Conservation (phyloP, 2,797 vertebrate species). For the Mus minutoides region DNA sequence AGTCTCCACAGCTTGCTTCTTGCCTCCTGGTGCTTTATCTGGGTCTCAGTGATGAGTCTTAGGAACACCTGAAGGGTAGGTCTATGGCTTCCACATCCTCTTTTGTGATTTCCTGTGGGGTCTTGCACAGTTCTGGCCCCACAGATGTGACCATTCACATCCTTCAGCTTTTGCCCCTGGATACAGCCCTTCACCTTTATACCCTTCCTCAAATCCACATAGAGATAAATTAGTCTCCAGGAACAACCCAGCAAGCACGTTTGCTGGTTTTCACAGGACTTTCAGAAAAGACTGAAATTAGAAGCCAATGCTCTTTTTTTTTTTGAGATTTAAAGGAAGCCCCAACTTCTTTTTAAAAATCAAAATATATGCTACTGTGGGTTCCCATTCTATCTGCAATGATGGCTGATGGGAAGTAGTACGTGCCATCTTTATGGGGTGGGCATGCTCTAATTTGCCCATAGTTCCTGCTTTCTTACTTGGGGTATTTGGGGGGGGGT, state of each 20-base stretch:
- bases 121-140: neutral
- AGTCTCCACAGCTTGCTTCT: neutral
- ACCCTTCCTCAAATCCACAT: neutral
- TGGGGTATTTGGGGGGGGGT: neutral
- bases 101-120: conserved; percentile 4
- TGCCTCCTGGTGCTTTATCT: conserved; percentile 1
- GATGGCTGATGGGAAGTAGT: neutral
- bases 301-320: conserved; percentile 8
- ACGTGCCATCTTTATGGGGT: conserved; percentile 6
- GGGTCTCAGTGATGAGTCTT: neutral
- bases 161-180: neutral
- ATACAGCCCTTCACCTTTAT: neutral
- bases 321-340: conserved; percentile 61
- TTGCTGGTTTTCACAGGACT: conserved; percentile 18
- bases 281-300: conserved; percentile 53
- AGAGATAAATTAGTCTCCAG: neutral
- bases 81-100: conserved; percentile 3
- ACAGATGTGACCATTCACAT: neutral
- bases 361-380: conserved; percentile 27
- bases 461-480: neutral
- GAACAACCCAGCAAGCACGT: conserved; percentile 10
- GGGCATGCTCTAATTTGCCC: neutral
- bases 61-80: neutral
- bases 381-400: neutral
- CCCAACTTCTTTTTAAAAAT: neutral